Evolutionary conservation across 2,888 invertebrate genomes (phyloP).

Genomic region (Hypercompe scribonia): DNA sequence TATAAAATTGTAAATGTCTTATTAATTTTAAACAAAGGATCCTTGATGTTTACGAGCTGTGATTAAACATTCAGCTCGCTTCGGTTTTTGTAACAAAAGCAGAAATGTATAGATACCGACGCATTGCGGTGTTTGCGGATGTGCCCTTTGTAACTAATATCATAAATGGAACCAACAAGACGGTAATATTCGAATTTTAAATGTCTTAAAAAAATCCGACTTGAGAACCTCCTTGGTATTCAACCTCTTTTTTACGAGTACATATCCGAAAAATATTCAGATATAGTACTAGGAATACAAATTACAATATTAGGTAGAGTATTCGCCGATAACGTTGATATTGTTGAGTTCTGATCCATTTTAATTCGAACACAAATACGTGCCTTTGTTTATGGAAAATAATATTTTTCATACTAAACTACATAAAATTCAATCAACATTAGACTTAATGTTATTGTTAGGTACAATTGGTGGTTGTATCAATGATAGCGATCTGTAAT

Average conservation of each 20-base stretch:
- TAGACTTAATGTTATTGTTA: no score
- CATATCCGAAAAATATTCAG: not conserved
- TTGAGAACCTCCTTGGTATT: not conserved
- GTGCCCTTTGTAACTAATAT: constrained; percentile 4
- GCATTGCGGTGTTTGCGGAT: constrained; percentile 51
- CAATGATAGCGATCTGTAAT: no score
- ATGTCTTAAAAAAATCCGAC: not conserved
- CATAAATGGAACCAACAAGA: not conserved
- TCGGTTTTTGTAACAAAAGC: constrained; percentile 45
- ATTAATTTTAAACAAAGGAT: constrained; percentile 47
- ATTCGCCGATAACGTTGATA: not conserved
- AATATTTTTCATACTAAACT: no score
- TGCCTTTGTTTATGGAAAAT: no score
- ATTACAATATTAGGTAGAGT: not conserved
- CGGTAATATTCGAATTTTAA: not conserved
- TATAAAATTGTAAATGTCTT: constrained; percentile 28
- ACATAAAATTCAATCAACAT: no score
- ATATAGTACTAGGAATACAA: not conserved
- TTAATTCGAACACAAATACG: not conserved
- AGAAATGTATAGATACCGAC: constrained; percentile 38
- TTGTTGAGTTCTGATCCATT: not conserved
- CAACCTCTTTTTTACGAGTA: not conserved
- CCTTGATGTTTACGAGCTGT: constrained; percentile 41
- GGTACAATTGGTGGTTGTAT: no score
- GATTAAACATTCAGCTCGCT: constrained; percentile 41